Percentiles rank a stretch among this genome's conserved stretches.
Evolutionary conservation across 2,797 vertebrate species (phyloP).

Genomic region (Buceros bicornis): DNA sequence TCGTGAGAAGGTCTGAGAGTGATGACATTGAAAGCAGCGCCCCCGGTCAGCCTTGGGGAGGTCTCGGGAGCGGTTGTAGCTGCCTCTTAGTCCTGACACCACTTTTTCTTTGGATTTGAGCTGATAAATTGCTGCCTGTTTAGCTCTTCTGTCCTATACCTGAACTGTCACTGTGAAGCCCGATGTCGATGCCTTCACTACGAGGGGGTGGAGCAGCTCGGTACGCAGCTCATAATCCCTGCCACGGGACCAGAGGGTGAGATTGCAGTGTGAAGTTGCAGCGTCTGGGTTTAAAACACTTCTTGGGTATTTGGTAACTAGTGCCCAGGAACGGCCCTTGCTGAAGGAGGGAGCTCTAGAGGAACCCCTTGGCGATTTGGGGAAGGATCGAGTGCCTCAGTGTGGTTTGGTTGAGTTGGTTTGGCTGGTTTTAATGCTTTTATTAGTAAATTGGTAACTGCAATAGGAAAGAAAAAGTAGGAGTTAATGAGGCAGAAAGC

Average conservation of each 20-base stretch:
- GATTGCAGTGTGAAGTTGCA: neutral
- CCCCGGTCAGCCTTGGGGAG: fast-evolving
- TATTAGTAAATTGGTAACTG: neutral
- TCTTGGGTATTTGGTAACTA: neutral
- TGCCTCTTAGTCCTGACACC: neutral
- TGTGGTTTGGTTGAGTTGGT: neutral
- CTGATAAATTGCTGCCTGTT: neutral
- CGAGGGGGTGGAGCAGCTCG: neutral
- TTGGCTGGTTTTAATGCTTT: neutral
- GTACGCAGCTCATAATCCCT: neutral
- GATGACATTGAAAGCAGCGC: too few relatives aligned
- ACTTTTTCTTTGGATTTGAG: neutral
- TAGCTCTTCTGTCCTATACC: fast-evolving
- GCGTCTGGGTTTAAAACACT: neutral
- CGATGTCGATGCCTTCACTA: neutral
- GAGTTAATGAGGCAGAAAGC: neutral
- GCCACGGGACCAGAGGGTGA: neutral
- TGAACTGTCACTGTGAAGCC: neutral
- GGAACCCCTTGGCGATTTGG: neutral
- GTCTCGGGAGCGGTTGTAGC: fast-evolving
- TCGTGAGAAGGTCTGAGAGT: neutral
- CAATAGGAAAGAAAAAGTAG: neutral
- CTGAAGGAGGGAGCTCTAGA: neutral
- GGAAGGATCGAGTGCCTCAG: neutral
- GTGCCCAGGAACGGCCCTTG: neutral